Evolutionary conservation across 2,797 vertebrate species (phyloP).

Genomic region (Hydrophis major): DNA sequence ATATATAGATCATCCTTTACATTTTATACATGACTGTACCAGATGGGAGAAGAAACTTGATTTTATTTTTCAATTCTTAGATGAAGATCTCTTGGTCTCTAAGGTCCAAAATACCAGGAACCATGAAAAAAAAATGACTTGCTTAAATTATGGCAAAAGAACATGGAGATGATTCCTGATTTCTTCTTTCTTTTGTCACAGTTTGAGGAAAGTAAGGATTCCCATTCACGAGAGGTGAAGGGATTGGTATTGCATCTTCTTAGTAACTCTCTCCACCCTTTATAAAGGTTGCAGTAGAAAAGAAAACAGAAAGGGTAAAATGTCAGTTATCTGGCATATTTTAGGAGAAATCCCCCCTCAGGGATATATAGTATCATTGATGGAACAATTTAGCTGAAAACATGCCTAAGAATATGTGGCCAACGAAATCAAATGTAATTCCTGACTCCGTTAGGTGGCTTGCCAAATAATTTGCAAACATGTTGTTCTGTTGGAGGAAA

Average conservation of each 20-base stretch:
- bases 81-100: background rate
- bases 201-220: background rate
- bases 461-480: background rate
- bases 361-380: background rate
- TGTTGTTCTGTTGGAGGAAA: background rate
- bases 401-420: background rate
- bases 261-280: background rate
- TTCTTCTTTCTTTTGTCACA: background rate
- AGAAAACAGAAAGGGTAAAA: background rate
- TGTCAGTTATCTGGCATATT: background rate
- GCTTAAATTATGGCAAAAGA: background rate
- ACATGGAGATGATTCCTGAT: background rate
- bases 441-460: background rate
- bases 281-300: background rate
- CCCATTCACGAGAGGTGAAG: background rate
- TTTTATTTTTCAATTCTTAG: background rate
- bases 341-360: background rate
- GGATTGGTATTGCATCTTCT: background rate
- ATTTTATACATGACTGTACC: background rate
- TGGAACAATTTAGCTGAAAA: background rate
- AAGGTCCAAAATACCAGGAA: background rate
- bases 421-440: background rate
- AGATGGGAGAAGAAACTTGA: background rate
- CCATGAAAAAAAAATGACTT: background rate
- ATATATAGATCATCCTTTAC: background rate